phyloP scores from a whole-genome alignment of 2,113 vertebrate species.

The Gyps fulvus region DNA sequence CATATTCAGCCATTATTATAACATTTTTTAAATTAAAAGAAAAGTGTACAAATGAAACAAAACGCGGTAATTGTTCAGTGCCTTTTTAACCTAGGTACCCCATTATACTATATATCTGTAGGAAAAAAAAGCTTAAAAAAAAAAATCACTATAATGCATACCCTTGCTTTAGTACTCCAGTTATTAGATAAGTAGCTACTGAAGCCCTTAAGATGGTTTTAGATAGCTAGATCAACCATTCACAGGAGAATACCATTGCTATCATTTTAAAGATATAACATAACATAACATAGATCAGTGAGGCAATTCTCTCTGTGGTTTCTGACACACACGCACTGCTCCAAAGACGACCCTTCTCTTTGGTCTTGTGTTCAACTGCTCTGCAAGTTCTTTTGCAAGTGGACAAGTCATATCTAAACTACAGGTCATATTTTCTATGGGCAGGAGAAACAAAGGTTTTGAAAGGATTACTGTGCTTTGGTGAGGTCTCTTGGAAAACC shows the following conservation, averaged over 20 bases:
- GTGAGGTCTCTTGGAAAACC: slow-evolving; percentile 13
- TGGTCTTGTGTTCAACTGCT: neutral
- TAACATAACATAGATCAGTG: neutral
- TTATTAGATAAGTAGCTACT: neutral
- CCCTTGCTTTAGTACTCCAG: neutral
- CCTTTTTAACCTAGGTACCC: neutral
- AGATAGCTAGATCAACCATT: neutral
- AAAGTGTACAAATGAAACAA: neutral
- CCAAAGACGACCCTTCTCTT: neutral
- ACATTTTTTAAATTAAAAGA: neutral
- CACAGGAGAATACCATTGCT: neutral
- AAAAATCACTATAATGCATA: neutral
- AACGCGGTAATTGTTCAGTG: neutral
- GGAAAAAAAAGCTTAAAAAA: neutral
- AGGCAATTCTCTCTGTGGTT: neutral
- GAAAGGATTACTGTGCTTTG: slow-evolving; percentile 38
- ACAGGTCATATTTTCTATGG: neutral
- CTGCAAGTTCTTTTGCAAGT: neutral
- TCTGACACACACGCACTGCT: rapidly evolving
- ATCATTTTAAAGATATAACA: neutral
- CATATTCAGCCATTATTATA: neutral
- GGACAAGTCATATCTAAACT: slow-evolving; percentile 15
- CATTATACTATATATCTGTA: neutral
- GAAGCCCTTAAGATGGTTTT: neutral
- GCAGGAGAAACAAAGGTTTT: slow-evolving; percentile 34